Conservation (phyloP, 2,888 invertebrate species). For the Apamea crenata region DNA sequence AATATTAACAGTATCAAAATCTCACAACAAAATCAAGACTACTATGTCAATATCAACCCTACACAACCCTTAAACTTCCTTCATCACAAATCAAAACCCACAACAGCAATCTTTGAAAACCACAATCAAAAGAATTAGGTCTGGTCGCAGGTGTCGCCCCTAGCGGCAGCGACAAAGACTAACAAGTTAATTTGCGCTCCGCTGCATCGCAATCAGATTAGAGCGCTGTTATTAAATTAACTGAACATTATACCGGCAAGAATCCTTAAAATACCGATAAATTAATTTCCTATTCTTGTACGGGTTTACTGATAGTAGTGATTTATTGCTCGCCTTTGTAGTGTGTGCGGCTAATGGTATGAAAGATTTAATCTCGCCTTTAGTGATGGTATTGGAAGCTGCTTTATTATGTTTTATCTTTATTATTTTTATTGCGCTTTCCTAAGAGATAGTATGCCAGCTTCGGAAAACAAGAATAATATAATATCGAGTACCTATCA, state of each 20-base stretch:
- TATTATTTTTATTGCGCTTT: neutral
- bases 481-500: neutral
- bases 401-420: conserved; percentile 10
- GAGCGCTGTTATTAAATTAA: conserved; percentile 58
- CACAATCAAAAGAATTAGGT: conserved; percentile 43
- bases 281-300: conserved; percentile 64
- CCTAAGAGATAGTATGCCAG: no score
- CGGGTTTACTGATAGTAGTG: conserved; percentile 46
- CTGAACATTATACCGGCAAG: conserved; percentile 56
- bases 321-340: conserved; percentile 55
- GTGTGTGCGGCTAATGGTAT: conserved; percentile 25
- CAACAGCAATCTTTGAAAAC: conserved; percentile 9
- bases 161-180: conserved; percentile 45
- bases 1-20: neutral
- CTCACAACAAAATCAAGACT: neutral
- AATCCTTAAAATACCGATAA: conserved; percentile 63
- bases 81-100: conserved; percentile 9
- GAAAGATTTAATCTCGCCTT: conserved; percentile 18
- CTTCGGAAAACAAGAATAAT: neutral
- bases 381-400: conserved; percentile 9
- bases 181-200: conserved; percentile 58
- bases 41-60: no score
- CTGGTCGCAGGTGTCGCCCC: conserved; percentile 40
- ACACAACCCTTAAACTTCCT: neutral
- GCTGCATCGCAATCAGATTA: conserved; percentile 63